These are phyloP conservation scores for Helobdella robusta DNA, from an alignment of 2,888 invertebrate species.

Conservation along the genomic window DNA sequence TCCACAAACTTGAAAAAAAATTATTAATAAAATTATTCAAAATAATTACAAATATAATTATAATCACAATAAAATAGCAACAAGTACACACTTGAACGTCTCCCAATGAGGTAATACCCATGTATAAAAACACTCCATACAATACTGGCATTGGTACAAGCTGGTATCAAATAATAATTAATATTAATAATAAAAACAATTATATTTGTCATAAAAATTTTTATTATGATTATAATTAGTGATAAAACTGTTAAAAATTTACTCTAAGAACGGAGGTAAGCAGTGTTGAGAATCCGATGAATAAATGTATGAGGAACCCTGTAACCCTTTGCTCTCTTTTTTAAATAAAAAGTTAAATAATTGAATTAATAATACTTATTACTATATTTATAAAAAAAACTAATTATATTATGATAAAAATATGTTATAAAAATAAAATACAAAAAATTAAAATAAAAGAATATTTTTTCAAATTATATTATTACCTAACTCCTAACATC, in stretches of 20 bases:
- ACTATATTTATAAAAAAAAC: too few species aligned
- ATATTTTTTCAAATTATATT: too few species aligned
- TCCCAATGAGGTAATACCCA: constrained; percentile 86
- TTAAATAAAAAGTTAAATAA: too few species aligned
- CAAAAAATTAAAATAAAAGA: too few species aligned
- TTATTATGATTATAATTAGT: neutral
- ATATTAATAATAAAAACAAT: constrained; percentile 8
- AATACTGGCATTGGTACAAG: constrained; percentile 35
- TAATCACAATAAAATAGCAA: neutral
- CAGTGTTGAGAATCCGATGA: constrained; percentile 83
- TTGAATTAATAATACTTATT: too few species aligned
- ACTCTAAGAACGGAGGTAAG: constrained; percentile 71
- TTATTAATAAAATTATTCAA: neutral
- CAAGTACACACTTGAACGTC: constrained; percentile 56
- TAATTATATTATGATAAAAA: too few species aligned
- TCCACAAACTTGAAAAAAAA: constrained; percentile 66
- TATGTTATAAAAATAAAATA: too few species aligned
- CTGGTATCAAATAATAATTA: constrained; percentile 20
- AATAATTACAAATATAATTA: neutral
- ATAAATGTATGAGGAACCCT: constrained; percentile 79
- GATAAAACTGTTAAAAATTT: neutral
- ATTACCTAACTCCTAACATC: constrained; percentile 73
- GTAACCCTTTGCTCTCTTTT: constrained; percentile 67
- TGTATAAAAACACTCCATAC: constrained; percentile 48
- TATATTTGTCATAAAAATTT: neutral